Conservation (phyloP, 2,888 invertebrate species). For the Anarsia innoxiella region DNA sequence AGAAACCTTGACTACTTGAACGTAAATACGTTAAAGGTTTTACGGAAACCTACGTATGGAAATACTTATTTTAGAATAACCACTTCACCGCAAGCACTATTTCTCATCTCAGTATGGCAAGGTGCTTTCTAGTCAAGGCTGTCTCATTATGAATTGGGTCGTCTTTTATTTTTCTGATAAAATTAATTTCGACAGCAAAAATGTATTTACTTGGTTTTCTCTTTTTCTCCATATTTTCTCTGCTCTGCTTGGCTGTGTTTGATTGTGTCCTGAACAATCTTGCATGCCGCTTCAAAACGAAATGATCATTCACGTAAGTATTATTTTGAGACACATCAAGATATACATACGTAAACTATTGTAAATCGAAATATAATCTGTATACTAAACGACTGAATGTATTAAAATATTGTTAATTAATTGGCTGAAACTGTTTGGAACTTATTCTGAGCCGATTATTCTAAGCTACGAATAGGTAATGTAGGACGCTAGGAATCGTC, state of each 20-base stretch:
- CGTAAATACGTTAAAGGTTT: neutral
- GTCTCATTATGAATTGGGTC: slow-evolving; percentile 64
- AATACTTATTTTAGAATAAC: too few species aligned
- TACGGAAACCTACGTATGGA: neutral
- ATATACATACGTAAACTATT: slow-evolving; percentile 29
- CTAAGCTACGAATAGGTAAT: slow-evolving; percentile 18
- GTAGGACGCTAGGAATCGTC: slow-evolving; percentile 26
- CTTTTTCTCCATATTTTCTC: slow-evolving; percentile 86
- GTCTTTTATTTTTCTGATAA: slow-evolving; percentile 70
- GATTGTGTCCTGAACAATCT: slow-evolving; percentile 86
- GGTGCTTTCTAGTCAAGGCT: slow-evolving; percentile 49
- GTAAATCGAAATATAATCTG: slow-evolving; percentile 17
- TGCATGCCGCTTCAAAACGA: slow-evolving; percentile 85
- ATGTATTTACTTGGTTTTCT: slow-evolving; percentile 84
- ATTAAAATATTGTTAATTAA: neutral
- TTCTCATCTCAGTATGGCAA: slow-evolving; percentile 12
- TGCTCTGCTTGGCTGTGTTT: slow-evolving; percentile 90
- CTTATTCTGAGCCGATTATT: slow-evolving; percentile 21
- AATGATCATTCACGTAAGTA: slow-evolving; percentile 85
- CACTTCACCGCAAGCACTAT: slow-evolving; percentile 8
- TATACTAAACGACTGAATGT: slow-evolving; percentile 2
- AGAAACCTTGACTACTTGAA: slow-evolving; percentile 54
- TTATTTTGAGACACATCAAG: slow-evolving; percentile 75
- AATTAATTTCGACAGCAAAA: slow-evolving; percentile 72
- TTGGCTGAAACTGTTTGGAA: too few species aligned